Base-by-base conservation (phyloP, 2,797 vertebrate species). In the Psittacula derbiana region DNA sequence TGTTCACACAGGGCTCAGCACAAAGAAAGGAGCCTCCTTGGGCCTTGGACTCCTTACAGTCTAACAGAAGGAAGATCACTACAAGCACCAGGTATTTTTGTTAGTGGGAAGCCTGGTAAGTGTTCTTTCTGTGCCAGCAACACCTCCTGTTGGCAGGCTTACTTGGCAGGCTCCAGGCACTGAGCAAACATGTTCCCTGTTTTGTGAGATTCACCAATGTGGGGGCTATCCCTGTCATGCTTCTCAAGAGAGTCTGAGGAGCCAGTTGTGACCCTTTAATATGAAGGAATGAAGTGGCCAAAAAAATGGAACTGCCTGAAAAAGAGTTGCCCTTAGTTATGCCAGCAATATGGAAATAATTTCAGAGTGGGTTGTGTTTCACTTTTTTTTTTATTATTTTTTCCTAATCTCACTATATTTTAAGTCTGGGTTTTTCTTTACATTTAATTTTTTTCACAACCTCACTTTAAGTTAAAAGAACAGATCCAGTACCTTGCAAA, bases 131-230 rank as follows among this genome's bases (percentile, higher is more conserved):
- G 31, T 17, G 69, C 96, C 96, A 97, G 95, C 76, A 88, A 97
- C 96, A 94, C 92, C 96, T 97, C 96, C 79, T 21, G 57, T 89
- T 97, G 96, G 97, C 93, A 70, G 83, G 38, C 52, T n/a, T 16
- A 33, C 67, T 92, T 91, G 65, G 96, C 93, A 92, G 80, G 58
- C 78, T 81, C 16, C 10, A 24, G 43, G 53, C 76, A 57, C 84
- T n/a, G 71, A 93, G 27, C 80, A 74, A 87, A 88, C 47, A 6
- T 1, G 0, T 31, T 60, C 65, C 86, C 80, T 62, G 41, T 87
- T 91, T 67, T 47, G 66, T 0, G 0, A 85, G 78, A 95, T 44
- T 73, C 76, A 65, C 82, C 53, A 31, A 79, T 65, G 83, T 9
- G 30, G 52, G 40, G 33, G 33, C 90, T 73, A 67, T 85, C 57